phyloP scores from a whole-genome alignment of 2,888 invertebrate species.

The Eueremaeus valkanovi region DNA sequence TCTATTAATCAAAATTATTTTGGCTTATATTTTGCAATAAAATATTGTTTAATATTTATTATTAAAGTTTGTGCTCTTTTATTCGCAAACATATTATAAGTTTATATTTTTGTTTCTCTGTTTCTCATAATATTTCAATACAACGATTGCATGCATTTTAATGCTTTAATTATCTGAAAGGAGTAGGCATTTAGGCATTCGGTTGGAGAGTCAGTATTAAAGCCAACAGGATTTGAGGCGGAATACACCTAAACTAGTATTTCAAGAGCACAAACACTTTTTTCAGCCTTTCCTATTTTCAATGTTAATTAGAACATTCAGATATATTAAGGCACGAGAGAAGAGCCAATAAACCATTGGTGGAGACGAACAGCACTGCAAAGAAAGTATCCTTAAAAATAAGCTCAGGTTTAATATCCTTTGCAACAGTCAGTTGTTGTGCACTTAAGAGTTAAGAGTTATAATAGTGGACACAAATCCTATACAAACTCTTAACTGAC shows the following conservation, averaged over 20 bases:
- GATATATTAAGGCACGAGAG: background rate
- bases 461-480: no score
- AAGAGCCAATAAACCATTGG: constrained; percentile 1
- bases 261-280: constrained; percentile 12
- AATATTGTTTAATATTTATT: no score
- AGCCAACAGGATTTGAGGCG: constrained; percentile 27
- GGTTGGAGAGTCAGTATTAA: background rate
- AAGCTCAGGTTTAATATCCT: constrained; percentile 1
- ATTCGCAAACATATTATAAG: background rate
- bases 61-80: background rate
- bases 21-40: no score
- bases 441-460: no score
- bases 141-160: background rate
- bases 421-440: background rate
- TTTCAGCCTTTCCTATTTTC: constrained; percentile 35
- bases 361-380: background rate
- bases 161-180: background rate
- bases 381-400: constrained; percentile 8
- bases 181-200: no score
- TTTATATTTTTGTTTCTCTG: no score
- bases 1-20: background rate
- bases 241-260: constrained; percentile 34
- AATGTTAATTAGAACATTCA: constrained; percentile 29
- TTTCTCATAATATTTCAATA: no score
- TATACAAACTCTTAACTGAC: no score